Base-by-base conservation (phyloP, 2,113 vertebrate genomes). In the Toxotes chatareus region DNA sequence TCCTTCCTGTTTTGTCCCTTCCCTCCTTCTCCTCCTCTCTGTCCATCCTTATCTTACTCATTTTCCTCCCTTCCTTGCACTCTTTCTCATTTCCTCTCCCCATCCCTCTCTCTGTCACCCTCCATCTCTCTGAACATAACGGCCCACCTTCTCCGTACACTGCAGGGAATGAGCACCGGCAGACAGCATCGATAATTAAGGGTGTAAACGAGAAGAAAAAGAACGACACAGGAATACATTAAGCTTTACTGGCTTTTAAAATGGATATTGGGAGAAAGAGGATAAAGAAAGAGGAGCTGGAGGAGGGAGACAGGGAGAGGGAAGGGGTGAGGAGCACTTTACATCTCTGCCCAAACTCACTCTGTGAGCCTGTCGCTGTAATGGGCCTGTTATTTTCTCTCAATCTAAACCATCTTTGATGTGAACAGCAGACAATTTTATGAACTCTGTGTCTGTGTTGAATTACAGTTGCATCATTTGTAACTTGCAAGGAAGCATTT, bases 181-280 rank as follows among this genome's bases (percentile, higher is more conserved):
- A 61, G 59, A 65, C 83, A 40, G 55, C 73, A 3, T 16, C 5
- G 42, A 83, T 81, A 87, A 87, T 90, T 87, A 87, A 85, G 16
- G 38, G 23, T 8, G 36, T 80, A 79, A 80, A 82, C 23, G 38
- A 38, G 66, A 5, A 27, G 40, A 16, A 57, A 56, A 56, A 64
- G 46, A 57, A 60, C 7, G 47, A 72, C 12, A 12, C 27, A 55
- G 44, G 1, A 13, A 82, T 34, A 62, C 42, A 40, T 77, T 61
- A 57, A 31, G 65, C 31, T 70, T 73, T 23, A 46, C 56, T 31
- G 6, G 16, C 19, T 53, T 36, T 40, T 57, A 31, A 71, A 66
- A 86, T 46, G 64, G 34, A 57, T 60, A 56, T 10, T 6, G 12
- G 2, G 49, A 23, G 16, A 19, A 27, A 61, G 34, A 27, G 21